Evolutionary conservation across 1,140 invertebrate genomes (phyloP).

Genomic region (Drosophila pachea): DNA sequence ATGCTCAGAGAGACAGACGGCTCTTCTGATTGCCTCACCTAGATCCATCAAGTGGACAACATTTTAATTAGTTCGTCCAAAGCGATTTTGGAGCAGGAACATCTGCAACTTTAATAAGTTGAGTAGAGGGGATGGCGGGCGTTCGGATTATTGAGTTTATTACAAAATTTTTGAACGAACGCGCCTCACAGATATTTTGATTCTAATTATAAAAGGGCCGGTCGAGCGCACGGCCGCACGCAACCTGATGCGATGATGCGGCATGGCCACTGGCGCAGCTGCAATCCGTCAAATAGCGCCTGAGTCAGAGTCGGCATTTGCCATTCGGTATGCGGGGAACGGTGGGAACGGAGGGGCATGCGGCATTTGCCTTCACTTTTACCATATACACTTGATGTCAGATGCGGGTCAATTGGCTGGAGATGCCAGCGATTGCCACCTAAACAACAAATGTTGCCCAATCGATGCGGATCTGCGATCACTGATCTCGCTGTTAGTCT

Average conservation of each 20-base stretch:
- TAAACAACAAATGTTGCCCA: conserved; percentile 18
- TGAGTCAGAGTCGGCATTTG: conserved; percentile 29
- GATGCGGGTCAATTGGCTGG: conserved; percentile 59
- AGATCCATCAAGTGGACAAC: conserved; percentile 61
- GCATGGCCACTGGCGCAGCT: conserved; percentile 42
- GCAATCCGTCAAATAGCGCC: conserved; percentile 65
- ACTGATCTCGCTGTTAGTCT: too few species aligned
- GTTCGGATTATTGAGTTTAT: conserved; percentile 29
- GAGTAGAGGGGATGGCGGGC: conserved; percentile 9
- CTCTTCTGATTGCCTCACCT: neutral
- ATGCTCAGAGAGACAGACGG: too few species aligned
- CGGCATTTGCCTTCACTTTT: too few species aligned
- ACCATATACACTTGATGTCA: conserved; percentile 57
- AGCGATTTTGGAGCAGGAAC: conserved; percentile 35
- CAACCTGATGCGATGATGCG: conserved; percentile 31
- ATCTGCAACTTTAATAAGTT: conserved; percentile 55
- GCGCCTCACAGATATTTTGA: conserved; percentile 26
- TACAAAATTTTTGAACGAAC: conserved; percentile 37
- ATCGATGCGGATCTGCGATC: conserved; percentile 20
- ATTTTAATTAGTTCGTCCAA: conserved; percentile 58
- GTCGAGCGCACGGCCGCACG: conserved; percentile 8
- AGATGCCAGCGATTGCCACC: conserved; percentile 25
- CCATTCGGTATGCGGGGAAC: conserved; percentile 4
- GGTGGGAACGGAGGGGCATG: too few species aligned
- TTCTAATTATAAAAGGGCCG: conserved; percentile 68